phyloP scores from a whole-genome alignment of 2,797 vertebrate genomes.

The Danio albolineatus region DNA sequence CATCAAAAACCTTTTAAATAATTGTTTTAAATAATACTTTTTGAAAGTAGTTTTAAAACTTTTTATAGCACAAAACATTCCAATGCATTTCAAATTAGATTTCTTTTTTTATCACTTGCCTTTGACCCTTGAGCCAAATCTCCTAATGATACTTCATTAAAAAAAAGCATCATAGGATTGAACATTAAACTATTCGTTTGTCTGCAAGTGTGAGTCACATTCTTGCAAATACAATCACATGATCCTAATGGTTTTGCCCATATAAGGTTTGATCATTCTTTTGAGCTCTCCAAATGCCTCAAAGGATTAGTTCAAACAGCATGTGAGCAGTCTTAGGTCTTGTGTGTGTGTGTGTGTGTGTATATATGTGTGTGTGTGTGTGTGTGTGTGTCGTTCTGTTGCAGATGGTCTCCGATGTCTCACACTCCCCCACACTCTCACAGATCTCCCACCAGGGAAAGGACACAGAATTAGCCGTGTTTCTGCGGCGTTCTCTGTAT shows the following conservation, averaged over 20 bases:
- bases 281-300: constrained; percentile 46
- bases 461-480: constrained; percentile 86
- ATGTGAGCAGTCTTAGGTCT: constrained; percentile 47
- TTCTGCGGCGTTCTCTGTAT: constrained; percentile 10
- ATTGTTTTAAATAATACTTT: background rate
- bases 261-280: constrained; percentile 65
- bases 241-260: constrained; percentile 41
- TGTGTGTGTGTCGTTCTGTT: constrained; percentile 80
- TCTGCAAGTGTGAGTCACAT: constrained; percentile 34
- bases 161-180: constrained; percentile 24
- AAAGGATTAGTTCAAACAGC: constrained; percentile 50
- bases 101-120: background rate
- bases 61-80: no score
- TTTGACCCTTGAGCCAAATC: constrained; percentile 8
- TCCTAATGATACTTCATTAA: background rate
- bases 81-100: no score
- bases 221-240: constrained; percentile 46
- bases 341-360: constrained; percentile 22
- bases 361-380: constrained; percentile 24
- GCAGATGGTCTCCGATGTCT: constrained; percentile 91
- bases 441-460: constrained; percentile 92
- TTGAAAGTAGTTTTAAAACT: background rate
- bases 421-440: constrained; percentile 91
- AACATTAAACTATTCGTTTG: constrained; percentile 14
- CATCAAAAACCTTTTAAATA: background rate